phyloP scores from a whole-genome alignment of 2,797 vertebrate species.

The Amphiprion clarkii region DNA sequence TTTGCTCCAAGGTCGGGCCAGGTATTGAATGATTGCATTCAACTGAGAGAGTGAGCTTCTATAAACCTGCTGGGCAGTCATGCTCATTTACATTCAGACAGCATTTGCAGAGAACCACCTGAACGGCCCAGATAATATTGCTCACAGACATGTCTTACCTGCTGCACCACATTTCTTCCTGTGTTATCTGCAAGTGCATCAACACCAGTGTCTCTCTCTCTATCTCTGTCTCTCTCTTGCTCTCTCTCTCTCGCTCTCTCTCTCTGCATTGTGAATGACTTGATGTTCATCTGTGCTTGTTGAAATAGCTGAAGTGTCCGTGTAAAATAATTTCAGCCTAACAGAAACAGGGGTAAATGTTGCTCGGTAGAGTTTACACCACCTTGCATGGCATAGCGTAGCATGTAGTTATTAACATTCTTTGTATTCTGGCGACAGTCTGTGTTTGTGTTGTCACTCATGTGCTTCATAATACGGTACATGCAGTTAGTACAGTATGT shows the following conservation, averaged over 20 bases:
- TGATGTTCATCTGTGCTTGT: constrained; percentile 19
- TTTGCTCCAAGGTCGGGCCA: constrained; percentile 31
- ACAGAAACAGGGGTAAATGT: constrained; percentile 19
- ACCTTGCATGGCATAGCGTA: constrained; percentile 1
- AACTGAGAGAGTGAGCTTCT: constrained; percentile 26
- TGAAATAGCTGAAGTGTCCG: constrained; percentile 30
- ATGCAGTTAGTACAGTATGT: constrained; percentile 8
- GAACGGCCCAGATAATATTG: constrained; percentile 56
- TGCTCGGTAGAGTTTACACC: constrained; percentile 9
- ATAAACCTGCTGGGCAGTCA: constrained; percentile 62
- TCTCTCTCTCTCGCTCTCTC: neutral
- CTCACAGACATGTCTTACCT: constrained; percentile 73
- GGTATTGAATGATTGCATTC: constrained; percentile 34
- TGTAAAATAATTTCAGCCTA: constrained; percentile 11
- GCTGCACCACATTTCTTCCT: constrained; percentile 76
- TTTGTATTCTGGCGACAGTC: constrained; percentile 14
- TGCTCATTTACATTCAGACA: constrained; percentile 58
- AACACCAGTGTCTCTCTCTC: constrained; percentile 16
- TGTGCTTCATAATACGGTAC: constrained; percentile 22
- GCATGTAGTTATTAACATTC: constrained; percentile 9
- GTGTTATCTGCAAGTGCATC: constrained; percentile 54
- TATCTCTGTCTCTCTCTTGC: constrained; percentile 8
- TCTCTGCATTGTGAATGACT: constrained; percentile 12
- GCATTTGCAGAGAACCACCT: constrained; percentile 50
- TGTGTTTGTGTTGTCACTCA: constrained; percentile 34